Base-by-base conservation (phyloP, 2,113 vertebrate genomes). In the Ovis canadensis region DNA sequence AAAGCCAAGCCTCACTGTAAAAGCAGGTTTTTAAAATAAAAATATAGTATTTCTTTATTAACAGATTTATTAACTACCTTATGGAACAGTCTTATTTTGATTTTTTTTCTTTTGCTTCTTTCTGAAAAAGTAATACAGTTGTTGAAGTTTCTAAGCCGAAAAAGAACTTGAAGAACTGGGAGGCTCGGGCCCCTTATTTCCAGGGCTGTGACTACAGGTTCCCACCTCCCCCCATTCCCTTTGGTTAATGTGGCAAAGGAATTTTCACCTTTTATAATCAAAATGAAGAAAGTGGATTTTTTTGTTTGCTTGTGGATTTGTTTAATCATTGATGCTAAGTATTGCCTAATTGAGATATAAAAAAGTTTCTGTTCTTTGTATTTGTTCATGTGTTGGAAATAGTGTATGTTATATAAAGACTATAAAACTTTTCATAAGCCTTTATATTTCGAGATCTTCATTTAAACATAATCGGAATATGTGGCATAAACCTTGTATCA, bases 381-480 rank as follows among this genome's bases (percentile, higher is more conserved):
- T 97, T 98, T 97, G 95, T 97, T 97, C 80, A 25, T 90, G 36
- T 64, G n/a, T 93, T 93, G n/a, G 80, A 92, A 94, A 57, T 43
- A 91, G 84, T 92, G 33, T 59, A 21, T 87, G 31, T 95, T 92
- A 86, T 86, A n/a, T 91, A 91, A 96, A 94, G 52, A 92, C 23
- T 50, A 57, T 62, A 43, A 52, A 57, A 74, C 59, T 97, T 98
- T 94, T 92, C 86, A 85, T 83, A 95, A 88, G 59, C 55, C 33
- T 97, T 97, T 92, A 27, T 97, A 97, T 71, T 77, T 96, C 10
- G 27, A 59, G 77, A 55, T 98, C 59, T 97, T 96, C 97, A 95
- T 96, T 97, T 98, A 97, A 96, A 90, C 83, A 74, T 71, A 74
- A 52, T 93, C 88, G 86, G 54, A 95, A 12, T 85, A 50, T 96